Evolutionary conservation across 2,797 vertebrate species (phyloP).

Genomic region (Cygnus olor): DNA sequence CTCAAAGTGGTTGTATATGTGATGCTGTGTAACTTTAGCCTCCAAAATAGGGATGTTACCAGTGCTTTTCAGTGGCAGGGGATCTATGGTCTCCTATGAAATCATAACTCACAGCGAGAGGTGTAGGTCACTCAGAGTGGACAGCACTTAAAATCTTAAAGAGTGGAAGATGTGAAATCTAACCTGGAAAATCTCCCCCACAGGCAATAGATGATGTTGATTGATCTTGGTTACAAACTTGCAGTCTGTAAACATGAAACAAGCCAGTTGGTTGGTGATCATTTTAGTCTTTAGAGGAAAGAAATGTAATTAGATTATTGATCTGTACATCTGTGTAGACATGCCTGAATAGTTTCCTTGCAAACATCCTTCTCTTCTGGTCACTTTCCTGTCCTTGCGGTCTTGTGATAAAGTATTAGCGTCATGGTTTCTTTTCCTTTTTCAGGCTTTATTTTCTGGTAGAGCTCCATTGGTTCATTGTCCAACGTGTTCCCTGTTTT

Average conservation of each 20-base stretch:
- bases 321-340: background rate
- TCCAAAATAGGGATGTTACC: background rate
- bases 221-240: constrained; percentile 11
- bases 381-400: background rate
- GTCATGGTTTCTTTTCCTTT: background rate
- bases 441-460: background rate
- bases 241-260: constrained; percentile 12
- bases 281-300: background rate
- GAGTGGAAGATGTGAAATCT: background rate
- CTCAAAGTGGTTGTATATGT: accelerated
- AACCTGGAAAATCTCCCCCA: background rate
- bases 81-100: background rate
- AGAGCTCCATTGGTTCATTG: background rate
- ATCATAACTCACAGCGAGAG: background rate
- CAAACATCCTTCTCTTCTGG: background rate
- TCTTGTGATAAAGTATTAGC: background rate
- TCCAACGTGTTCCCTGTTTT: background rate
- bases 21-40: background rate
- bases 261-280: background rate
- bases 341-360: background rate
- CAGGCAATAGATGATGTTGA: background rate
- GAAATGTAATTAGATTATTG: constrained; percentile 12
- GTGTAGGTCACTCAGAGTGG: background rate
- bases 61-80: background rate
- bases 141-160: background rate